phyloP scores from a whole-genome alignment of 2,888 invertebrate genomes.

The Dendrolimus houi region DNA sequence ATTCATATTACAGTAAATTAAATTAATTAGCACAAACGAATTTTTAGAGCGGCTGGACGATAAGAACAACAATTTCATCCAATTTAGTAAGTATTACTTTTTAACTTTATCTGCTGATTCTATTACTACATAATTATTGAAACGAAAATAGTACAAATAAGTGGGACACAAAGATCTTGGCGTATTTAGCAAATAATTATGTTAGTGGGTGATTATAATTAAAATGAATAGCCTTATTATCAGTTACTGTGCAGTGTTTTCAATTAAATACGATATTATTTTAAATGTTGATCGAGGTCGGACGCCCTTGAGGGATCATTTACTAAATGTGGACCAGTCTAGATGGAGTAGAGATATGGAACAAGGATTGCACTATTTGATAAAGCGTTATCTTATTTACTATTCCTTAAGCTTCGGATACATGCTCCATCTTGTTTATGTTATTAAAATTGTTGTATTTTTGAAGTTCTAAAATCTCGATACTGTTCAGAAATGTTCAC shows the following conservation, averaged over 20 bases:
- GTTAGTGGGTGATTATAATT: background rate
- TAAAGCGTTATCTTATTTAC: constrained; percentile 27
- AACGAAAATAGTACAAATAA: constrained; percentile 2
- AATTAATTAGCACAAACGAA: no score
- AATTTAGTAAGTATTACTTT: background rate
- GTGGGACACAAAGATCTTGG: background rate
- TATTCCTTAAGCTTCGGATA: constrained; percentile 10
- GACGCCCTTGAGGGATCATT: constrained; percentile 29
- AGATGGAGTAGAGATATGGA: constrained; percentile 8
- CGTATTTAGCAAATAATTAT: constrained; percentile 8
- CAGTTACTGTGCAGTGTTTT: constrained; percentile 9
- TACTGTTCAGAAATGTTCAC: no score
- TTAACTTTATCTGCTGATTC: background rate
- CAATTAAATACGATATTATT: constrained; percentile 15
- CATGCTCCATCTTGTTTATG: background rate
- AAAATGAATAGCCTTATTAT: constrained; percentile 8
- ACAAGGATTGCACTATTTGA: constrained; percentile 15
- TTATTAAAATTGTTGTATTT: no score
- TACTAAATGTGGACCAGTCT: constrained; percentile 24
- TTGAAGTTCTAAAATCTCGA: no score
- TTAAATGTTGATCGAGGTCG: constrained; percentile 14
- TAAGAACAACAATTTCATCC: no score
- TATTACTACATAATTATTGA: background rate
- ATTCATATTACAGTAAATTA: no score
- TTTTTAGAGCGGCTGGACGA: no score